phyloP scores from a whole-genome alignment of 2,888 invertebrate genomes.

The Limnephilus rhombicus region DNA sequence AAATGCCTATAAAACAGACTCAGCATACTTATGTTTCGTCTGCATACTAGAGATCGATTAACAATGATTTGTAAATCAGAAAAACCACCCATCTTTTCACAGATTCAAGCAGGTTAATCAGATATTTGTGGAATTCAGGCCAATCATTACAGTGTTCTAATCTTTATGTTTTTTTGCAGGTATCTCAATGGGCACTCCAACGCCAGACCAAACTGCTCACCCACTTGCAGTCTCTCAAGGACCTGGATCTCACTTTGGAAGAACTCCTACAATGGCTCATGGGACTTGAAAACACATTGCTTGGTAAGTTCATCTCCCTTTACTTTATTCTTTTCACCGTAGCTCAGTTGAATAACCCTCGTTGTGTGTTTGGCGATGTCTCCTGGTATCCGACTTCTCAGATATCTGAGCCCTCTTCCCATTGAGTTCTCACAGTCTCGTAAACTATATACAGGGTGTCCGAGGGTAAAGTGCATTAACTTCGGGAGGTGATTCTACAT shows the following conservation, averaged over 20 bases:
- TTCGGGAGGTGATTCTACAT: too few relatives aligned
- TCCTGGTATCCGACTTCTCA: neutral
- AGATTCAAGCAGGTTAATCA: neutral
- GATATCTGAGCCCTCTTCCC: too few relatives aligned
- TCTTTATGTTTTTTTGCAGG: conserved; percentile 69
- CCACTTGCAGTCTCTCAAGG: conserved; percentile 90
- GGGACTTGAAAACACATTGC: conserved; percentile 90
- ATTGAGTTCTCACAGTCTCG: neutral
- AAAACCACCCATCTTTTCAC: neutral
- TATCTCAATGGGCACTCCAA: conserved; percentile 93
- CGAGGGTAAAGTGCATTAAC: too few relatives aligned
- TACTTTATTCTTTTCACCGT: neutral
- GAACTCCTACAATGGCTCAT: conserved; percentile 96
- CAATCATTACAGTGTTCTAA: neutral
- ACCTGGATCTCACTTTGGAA: conserved; percentile 92
- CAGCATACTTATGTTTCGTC: neutral
- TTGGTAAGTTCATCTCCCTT: conserved; percentile 74
- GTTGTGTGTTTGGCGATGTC: neutral
- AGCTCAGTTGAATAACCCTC: neutral
- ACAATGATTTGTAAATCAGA: neutral
- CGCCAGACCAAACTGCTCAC: conserved; percentile 90
- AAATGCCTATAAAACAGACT: neutral
- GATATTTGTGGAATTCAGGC: neutral
- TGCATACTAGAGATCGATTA: neutral
- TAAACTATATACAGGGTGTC: too few relatives aligned